These are phyloP conservation scores for Stegodyphus dumicola DNA, from an alignment of 1,140 invertebrate genomes.

Conservation along the genomic window DNA sequence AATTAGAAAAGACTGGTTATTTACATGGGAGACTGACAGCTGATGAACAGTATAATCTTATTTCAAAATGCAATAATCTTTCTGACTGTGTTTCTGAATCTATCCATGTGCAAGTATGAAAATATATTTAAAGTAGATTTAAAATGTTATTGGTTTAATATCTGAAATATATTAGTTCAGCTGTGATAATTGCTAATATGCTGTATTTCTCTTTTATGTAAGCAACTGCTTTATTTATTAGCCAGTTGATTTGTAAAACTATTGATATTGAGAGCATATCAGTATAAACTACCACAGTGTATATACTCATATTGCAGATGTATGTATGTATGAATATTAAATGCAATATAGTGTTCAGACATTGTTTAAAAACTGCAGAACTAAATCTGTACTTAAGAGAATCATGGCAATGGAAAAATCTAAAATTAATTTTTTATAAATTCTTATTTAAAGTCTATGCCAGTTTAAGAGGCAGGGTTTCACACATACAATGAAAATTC, in stretches of 20 bases:
- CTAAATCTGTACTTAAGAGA: no score
- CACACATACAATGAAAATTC: no score
- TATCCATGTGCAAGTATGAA: constrained; percentile 60
- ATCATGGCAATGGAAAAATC: no score
- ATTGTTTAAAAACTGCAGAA: no score
- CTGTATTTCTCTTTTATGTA: not conserved
- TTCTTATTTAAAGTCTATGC: no score
- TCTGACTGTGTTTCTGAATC: constrained; percentile 67
- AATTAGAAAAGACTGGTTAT: constrained; percentile 78
- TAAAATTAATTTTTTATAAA: no score
- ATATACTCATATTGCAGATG: no score
- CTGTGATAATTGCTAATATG: constrained; percentile 18
- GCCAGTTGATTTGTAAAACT: not conserved
- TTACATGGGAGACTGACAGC: constrained; percentile 80
- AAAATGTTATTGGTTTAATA: not conserved
- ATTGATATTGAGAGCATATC: not conserved
- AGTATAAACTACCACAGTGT: no score
- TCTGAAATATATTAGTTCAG: not conserved
- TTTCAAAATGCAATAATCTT: constrained; percentile 70
- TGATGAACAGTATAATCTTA: constrained; percentile 80
- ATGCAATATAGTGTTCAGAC: no score
- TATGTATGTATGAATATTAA: no score
- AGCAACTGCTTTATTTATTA: not conserved
- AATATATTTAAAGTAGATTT: not conserved
- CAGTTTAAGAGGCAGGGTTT: no score